phyloP scores from a whole-genome alignment of 2,113 vertebrate species.

The Hemiscyllium ocellatum region DNA sequence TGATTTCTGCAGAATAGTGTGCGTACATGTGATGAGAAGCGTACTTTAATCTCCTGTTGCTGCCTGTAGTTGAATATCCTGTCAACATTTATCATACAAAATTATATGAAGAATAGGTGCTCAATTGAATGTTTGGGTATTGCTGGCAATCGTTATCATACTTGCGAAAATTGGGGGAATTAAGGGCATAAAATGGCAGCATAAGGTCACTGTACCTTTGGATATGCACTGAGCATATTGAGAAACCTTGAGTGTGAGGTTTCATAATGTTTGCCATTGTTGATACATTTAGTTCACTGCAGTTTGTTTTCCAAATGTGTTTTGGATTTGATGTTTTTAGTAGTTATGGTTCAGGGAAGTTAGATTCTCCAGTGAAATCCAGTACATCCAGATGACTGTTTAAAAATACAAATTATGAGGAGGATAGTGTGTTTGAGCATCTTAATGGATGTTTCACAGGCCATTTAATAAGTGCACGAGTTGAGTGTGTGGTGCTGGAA shows the following conservation, averaged over 20 bases:
- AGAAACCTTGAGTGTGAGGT: background rate
- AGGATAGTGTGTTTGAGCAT: background rate
- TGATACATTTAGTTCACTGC: background rate
- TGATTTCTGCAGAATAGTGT: background rate
- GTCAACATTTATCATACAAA: background rate
- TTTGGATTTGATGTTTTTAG: conserved; percentile 7
- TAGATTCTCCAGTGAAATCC: background rate
- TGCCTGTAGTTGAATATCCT: background rate
- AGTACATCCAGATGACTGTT: background rate
- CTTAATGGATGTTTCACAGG: background rate
- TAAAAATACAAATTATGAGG: background rate
- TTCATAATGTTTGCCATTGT: background rate
- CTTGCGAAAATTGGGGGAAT: background rate
- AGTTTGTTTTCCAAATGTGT: conserved; percentile 2
- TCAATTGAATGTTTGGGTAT: background rate
- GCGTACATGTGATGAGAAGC: background rate
- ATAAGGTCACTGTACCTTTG: background rate
- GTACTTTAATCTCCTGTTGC: background rate
- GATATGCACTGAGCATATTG: background rate
- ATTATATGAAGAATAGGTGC: background rate
- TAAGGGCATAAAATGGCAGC: background rate
- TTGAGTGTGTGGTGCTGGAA: too few relatives aligned
- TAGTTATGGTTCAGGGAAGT: background rate
- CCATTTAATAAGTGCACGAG: background rate
- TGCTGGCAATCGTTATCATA: background rate